Conservation (phyloP, 2,113 vertebrate genomes). For the Puntigrus tetrazona region DNA sequence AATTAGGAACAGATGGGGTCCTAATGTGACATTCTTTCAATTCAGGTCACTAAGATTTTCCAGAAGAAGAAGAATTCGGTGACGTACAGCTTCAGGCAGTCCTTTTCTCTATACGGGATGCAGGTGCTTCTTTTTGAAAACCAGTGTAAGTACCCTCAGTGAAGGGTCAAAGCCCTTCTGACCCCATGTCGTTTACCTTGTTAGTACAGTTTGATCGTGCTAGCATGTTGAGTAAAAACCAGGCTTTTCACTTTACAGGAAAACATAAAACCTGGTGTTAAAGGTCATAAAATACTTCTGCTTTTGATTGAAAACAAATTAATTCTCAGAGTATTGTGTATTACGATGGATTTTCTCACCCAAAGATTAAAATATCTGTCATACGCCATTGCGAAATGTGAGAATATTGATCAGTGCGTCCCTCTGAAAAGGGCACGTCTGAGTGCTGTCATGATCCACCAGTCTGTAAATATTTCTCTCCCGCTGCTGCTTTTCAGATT, state of each 20-base stretch:
- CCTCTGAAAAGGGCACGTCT: conserved; percentile 5
- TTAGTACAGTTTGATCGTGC: neutral
- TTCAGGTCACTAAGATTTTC: conserved; percentile 97
- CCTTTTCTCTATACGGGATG: conserved; percentile 95
- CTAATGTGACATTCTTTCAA: conserved; percentile 46
- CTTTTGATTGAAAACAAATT: neutral
- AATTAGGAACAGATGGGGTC: conserved; percentile 41
- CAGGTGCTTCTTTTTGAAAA: conserved; percentile 96
- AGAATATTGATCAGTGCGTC: conserved; percentile 16
- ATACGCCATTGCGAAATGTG: neutral
- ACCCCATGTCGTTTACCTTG: neutral
- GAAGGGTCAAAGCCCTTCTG: neutral
- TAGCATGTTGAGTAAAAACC: neutral
- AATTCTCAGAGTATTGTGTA: neutral
- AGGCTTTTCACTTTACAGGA: neutral
- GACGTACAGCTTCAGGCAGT: conserved; percentile 97
- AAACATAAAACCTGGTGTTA: neutral
- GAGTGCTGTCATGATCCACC: neutral
- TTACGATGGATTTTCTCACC: neutral
- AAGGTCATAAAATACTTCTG: neutral
- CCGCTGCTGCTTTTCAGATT: conserved; percentile 76
- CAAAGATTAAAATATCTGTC: conserved; percentile 1
- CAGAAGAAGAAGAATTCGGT: conserved; percentile 99
- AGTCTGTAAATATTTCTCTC: conserved; percentile 17
- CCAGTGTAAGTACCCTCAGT: conserved; percentile 83